Evolutionary conservation across 2,113 vertebrate species (phyloP).

Genomic region (Gopherus flavomarginatus): DNA sequence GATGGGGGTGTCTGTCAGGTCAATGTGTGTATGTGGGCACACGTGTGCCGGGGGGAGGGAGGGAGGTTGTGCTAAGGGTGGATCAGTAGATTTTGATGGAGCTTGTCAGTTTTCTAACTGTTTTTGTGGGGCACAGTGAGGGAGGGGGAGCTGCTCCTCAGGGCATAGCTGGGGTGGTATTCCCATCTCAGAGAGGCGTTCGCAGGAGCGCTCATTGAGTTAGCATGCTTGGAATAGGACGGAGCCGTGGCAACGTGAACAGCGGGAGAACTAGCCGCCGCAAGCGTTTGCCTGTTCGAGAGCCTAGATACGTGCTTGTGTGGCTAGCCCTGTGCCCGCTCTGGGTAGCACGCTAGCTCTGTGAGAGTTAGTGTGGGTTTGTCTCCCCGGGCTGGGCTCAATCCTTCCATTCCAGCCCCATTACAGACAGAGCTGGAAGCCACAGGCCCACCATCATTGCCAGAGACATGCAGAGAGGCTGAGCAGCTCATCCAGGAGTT

Average conservation of each 20-base stretch:
- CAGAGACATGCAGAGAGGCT: rapidly evolving
- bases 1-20: neutral
- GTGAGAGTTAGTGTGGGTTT: neutral
- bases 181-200: neutral
- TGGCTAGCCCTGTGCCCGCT: neutral
- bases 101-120: too few relatives aligned
- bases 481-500: neutral
- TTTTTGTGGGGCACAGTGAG: neutral
- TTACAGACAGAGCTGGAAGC: neutral
- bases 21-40: too few relatives aligned
- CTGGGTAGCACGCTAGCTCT: neutral
- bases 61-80: neutral
- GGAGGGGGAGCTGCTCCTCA: neutral
- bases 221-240: neutral
- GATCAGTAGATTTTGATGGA: neutral
- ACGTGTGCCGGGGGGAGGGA: too few relatives aligned
- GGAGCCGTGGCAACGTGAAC: neutral
- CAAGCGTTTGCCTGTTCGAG: neutral
- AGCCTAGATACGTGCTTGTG: neutral
- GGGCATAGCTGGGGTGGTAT: neutral
- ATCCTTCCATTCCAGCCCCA: neutral
- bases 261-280: neutral
- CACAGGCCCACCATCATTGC: neutral
- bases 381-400: neutral
- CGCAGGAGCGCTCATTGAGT: neutral